Base-by-base conservation (phyloP, 2,113 vertebrate species). In the Genyomyrus donnyi region DNA sequence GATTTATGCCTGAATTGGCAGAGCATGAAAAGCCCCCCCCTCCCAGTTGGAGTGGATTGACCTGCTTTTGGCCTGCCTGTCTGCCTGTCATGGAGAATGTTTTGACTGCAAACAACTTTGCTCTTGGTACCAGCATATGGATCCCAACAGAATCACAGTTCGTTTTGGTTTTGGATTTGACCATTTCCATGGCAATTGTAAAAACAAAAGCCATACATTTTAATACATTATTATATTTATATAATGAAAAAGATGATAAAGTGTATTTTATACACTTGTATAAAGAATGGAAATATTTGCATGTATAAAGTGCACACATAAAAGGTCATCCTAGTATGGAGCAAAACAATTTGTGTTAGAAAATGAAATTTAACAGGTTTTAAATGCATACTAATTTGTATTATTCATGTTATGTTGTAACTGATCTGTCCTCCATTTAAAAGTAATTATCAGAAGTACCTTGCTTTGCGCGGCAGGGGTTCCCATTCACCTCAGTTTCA, bases 401-500 rank as follows among this genome's bases (percentile, higher is more conserved):
- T 17, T 52, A 17, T 87, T 87, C 85, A 35, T 87, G 85, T 56
- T 87, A 50, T 53, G 42, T 42, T 87, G 13, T 56, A 56, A 87
- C n/a, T 21, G 85, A 87, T 53, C 49, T 87, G 45, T n/a, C 27
- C 13, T 27, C 49, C 85, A 87, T 87, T 87, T 87, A 87, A 87
- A 35, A 53, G 85, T 87, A 21, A 53, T 87, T 53, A 52, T 53
- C 11, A 35, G 56, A 87, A 53, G 50, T 87, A 53, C 49, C 85
- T 48, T 53, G 31, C 50, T 53, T 35, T 56, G 53, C 85, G 6
- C 27, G 27, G 49, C 85, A 87, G 85, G 85, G 31, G 74, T 21
- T 87, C 85, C 50, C 50, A 53, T 87, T 87, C 85, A 56, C 85
- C 85, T 87, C n/a, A 35, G 49, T 87, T 53, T 87, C 85, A 87